Conservation (phyloP, 2,888 invertebrate species). For the Chalcis sispes region DNA sequence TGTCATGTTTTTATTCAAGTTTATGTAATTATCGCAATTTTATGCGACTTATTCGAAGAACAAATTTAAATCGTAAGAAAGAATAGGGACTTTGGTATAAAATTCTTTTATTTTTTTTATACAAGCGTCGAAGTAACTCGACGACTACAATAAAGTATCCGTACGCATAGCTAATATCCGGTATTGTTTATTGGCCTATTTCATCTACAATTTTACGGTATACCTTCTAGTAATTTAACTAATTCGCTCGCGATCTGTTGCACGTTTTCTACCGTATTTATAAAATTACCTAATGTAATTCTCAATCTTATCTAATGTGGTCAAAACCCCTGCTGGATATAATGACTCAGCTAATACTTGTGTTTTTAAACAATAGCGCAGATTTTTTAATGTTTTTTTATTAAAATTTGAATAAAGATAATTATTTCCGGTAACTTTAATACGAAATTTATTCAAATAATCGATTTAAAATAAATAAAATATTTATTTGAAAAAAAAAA, state of each 20-base stretch:
- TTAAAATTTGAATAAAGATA: too few species aligned
- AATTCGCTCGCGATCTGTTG: neutral
- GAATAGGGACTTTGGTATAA: constrained; percentile 1
- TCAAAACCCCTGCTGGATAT: too few species aligned
- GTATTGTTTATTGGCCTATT: constrained; percentile 22
- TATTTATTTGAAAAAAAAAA: too few species aligned
- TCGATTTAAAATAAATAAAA: too few species aligned
- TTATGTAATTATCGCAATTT: neutral
- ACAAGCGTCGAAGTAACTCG: neutral
- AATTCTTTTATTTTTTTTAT: too few species aligned
- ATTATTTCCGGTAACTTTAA: too few species aligned
- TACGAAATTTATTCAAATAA: too few species aligned
- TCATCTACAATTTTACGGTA: constrained; percentile 27
- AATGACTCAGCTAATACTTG: neutral
- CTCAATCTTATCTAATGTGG: constrained; percentile 16
- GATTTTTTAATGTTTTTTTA: too few species aligned
- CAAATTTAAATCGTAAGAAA: constrained; percentile 20
- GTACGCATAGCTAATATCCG: constrained; percentile 18
- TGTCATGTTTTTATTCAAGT: too few species aligned
- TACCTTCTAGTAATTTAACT: neutral
- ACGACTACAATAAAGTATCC: constrained; percentile 31
- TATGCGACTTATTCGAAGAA: constrained; percentile 10
- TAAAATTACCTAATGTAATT: constrained; percentile 3
- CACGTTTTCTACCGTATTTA: neutral
- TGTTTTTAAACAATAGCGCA: neutral